These are phyloP conservation scores for Netelia inedita DNA, from an alignment of 2,888 invertebrate species.

Conservation along the genomic window DNA sequence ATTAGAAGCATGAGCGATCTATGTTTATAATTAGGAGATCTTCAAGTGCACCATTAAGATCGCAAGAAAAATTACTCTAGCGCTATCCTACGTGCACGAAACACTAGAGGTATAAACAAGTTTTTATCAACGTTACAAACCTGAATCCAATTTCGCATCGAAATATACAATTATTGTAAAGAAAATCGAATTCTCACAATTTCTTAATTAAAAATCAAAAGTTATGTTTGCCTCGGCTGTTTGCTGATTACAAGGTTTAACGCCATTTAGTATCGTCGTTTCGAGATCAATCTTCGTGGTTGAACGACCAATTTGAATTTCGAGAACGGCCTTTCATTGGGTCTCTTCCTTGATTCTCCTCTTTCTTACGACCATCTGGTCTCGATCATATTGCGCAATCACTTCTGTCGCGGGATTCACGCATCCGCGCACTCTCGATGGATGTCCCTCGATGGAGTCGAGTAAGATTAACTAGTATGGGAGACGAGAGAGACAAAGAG, in stretches of 20 bases:
- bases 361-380: constrained; percentile 37
- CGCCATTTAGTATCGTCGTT: background rate
- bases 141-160: too few species aligned
- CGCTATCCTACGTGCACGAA: background rate
- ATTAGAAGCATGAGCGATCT: background rate
- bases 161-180: too few species aligned
- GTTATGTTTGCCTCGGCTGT: too few species aligned
- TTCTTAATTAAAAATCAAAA: too few species aligned
- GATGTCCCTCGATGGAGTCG: background rate
- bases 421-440: background rate
- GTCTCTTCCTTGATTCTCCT: constrained; percentile 11
- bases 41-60: constrained; percentile 9
- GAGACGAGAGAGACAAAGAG: background rate
- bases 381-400: constrained; percentile 41
- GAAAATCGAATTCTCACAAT: too few species aligned
- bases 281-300: background rate
- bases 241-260: background rate
- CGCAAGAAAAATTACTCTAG: background rate
- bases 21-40: constrained; percentile 22
- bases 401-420: background rate
- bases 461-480: constrained; percentile 45
- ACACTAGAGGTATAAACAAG: background rate
- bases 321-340: constrained; percentile 11
- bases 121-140: background rate
- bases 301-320: background rate